Evolutionary conservation across 2,888 invertebrate species (phyloP), one percentile per base, ranked within the genome.

Genomic region (Rhaphigaster nebulosa): DNA sequence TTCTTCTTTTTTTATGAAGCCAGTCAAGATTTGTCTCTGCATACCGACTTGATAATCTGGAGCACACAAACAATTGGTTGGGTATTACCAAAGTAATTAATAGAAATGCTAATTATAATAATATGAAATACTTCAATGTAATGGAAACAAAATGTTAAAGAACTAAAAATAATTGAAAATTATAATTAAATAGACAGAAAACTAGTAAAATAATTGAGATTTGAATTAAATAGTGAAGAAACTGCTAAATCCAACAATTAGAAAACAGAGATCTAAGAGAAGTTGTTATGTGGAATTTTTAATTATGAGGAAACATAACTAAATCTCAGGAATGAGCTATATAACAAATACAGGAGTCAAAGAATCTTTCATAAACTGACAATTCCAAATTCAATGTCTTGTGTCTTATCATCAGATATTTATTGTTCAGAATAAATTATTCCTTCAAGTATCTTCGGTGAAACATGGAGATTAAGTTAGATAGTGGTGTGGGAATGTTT

Each of bases 21-120:
- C 87, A 91, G 92, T 92, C 92, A 92, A 91, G 92, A 91, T 87
- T 92, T 92, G 87, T 92, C 92, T 84, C 91, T 89, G 70, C 91
- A 91, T 26, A 91, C 84, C 4, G 91, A 91, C 89, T 91, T 92
- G 52, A 90, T 91, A 29, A 92, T 91, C 92, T 92, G 90, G n/a
- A 91, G 91, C 89, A 80, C 26, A 89, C 87, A 29, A 41, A 87
- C 52, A 1, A 38, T 29, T 52, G 41, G 54, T 12, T 41, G 12
- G 2, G 0, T 8, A 38, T 76, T 38, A 38, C 34, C 23, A 60
- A 60, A 60, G 5, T 38, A 38, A 34, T 20, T 15, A 60, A 29
- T 15, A 29, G 13, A 29, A 65, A 65, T n/a, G 0, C 5, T 60
- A 10, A 60, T 65, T 10, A 65, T 29, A 65, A 65, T 12, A 65